These are phyloP conservation scores for Campylorhamphus procurvoides DNA, from an alignment of 2,113 vertebrate genomes.

Conservation along the genomic window DNA sequence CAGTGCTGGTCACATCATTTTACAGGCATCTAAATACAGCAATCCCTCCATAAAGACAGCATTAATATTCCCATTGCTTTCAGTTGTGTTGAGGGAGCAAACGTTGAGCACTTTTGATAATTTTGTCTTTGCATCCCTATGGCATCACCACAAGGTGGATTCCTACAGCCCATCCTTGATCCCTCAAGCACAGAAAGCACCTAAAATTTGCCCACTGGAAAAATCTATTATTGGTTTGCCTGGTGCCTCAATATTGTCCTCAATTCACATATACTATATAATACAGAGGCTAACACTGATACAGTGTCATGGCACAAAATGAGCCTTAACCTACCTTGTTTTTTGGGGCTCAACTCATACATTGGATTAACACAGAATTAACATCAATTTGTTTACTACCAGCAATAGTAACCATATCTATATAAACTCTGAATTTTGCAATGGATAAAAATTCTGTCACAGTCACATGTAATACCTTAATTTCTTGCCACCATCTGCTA, in stretches of 20 bases:
- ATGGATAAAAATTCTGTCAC: not conserved
- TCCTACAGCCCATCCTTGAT: not conserved
- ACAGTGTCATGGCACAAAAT: not conserved
- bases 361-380: not conserved
- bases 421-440: not conserved
- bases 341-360: not conserved
- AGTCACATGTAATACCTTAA: constrained; percentile 75
- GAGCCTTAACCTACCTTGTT: not conserved
- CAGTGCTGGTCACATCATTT: not conserved
- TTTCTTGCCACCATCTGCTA: constrained; percentile 91
- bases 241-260: not conserved
- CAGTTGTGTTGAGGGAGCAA: not conserved
- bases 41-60: not conserved
- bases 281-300: not conserved
- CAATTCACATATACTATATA: not conserved
- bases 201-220: not conserved
- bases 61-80: not conserved
- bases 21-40: not conserved
- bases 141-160: not conserved
- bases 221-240: not conserved
- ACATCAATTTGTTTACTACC: not conserved
- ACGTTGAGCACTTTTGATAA: not conserved
- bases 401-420: not conserved
- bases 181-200: not conserved
- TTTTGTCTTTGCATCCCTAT: not conserved